Evolutionary conservation across 2,113 vertebrate species (phyloP).

Genomic region (Trogon surrucura): DNA sequence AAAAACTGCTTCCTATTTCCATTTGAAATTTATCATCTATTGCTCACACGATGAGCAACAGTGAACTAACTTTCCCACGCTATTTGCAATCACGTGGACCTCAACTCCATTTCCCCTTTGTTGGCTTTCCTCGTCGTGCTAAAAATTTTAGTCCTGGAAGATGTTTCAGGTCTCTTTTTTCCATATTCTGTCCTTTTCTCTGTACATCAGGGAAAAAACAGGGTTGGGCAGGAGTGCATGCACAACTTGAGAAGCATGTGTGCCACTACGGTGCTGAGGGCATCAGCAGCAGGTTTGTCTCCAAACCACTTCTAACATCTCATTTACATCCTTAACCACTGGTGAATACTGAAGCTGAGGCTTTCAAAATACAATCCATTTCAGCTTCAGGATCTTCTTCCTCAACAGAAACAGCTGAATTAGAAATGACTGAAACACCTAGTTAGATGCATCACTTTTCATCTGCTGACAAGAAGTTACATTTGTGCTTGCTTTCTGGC

Average conservation of each 20-base stretch:
- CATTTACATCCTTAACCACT: background rate
- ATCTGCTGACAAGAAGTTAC: background rate
- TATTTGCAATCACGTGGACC: background rate
- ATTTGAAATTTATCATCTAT: background rate
- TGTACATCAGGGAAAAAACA: background rate
- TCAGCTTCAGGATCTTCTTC: background rate
- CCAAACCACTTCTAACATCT: background rate
- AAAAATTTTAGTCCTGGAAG: background rate
- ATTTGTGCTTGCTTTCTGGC: background rate
- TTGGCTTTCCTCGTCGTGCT: background rate
- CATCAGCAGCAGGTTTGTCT: background rate
- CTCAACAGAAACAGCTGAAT: background rate
- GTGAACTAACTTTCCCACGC: rapidly evolving
- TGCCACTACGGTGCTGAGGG: background rate
- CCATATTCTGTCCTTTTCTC: background rate
- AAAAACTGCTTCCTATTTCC: background rate
- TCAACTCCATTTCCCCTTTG: background rate
- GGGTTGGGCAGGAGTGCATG: background rate
- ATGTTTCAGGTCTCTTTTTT: background rate
- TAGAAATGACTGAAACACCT: background rate
- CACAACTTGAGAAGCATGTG: background rate
- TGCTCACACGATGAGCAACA: background rate
- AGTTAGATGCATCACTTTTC: background rate
- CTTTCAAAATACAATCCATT: background rate
- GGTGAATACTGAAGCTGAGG: background rate